Evolutionary conservation across 2,888 invertebrate species (phyloP), one percentile per base, ranked within the genome.

Genomic region (Minunthozetes semirufus): DNA sequence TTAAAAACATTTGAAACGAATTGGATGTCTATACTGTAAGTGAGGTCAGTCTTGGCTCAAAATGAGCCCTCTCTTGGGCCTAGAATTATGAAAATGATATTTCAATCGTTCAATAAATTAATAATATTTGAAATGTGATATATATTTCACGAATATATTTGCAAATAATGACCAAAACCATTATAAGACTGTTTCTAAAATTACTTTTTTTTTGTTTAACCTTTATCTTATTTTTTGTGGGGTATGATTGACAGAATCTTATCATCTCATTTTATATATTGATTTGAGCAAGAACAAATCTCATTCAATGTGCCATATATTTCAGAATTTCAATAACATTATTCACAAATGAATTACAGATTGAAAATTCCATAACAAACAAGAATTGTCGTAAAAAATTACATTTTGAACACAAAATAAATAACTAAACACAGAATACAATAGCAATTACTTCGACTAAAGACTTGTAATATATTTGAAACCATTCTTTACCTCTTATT

Each of bases 401-500:
- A 33, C 33, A 33, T 33, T 33, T 33, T 33, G 33, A 33, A 33
- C 33, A 33, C 0, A 56, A 22, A 56, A 8, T 17, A 5, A 63
- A 4, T 15, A 29, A 33, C 33, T 11, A 11, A 63, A 29, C n/a
- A 29, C 29, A 29, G 33, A 19, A 27, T 17, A 63, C 1, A 29
- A 63, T n/a, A 0, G 33, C 15, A n/a, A 9, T 33, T 19, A 42
- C 11, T 19, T 22, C 15, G n/a, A 19, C 4, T 13, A 33, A 68
- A 42, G 11, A 38, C 17, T n/a, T 68, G 33, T 19, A 63, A 42
- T 42, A 42, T n/a, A 29, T 61, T 61, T 61, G 4, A 33, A 63
- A 22, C 68, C 38, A 68, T 68, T 42, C 68, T 68, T 68, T 68
- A 68, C 68, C 68, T 68, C 68, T 68, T 38, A 61, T 27, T 61